Evolutionary conservation across 2,888 invertebrate species (phyloP), one percentile per base, ranked within the genome.

Genomic region (Actias luna): DNA sequence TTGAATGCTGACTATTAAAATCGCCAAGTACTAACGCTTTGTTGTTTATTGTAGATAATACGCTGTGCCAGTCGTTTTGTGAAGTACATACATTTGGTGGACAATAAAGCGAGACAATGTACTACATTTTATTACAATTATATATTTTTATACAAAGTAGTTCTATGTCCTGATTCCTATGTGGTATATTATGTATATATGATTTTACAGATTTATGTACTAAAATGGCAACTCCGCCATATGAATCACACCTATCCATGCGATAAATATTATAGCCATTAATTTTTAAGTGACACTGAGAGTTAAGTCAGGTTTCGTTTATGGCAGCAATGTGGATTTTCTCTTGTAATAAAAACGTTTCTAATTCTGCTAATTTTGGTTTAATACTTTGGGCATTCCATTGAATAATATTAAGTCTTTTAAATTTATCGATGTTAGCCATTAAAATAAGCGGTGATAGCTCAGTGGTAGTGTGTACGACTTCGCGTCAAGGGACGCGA

Each of bases 151-250:
- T 14, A 36, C 31, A 16, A 27, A 64, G 1, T 10, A 60, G 12
- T 46, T 64, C 60, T 29, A 62, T 62, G 0, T 29, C 57, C 1
- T 22, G 0, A 50, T 62, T 57, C 35, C n/a, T 3, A 10, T 10
- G 16, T 12, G 7, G 7, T 27, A 3, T 52, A 18, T 18, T 22
- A 16, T 25, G 16, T 18, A 18, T 2, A 42, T 58, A 31, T 10
- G 62, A 18, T 35, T 63, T 64, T 7, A 74, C 59, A 0, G 74
- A 72, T 39, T 64, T 69, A 50, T 78, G 76, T 0, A 59, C 59
- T 0, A 78, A 29, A 12, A 76, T 63, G 1, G 69, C 70, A 2
- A 76, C 71, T 0, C 76, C 76, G 8, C 73, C 8, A 58, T 63
- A 69, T 16, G 39, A 36, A 27, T 59, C 59, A 27, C 25, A 2